Conservation (phyloP, 2,888 invertebrate genomes). For the Drosophila prostipennis region DNA sequence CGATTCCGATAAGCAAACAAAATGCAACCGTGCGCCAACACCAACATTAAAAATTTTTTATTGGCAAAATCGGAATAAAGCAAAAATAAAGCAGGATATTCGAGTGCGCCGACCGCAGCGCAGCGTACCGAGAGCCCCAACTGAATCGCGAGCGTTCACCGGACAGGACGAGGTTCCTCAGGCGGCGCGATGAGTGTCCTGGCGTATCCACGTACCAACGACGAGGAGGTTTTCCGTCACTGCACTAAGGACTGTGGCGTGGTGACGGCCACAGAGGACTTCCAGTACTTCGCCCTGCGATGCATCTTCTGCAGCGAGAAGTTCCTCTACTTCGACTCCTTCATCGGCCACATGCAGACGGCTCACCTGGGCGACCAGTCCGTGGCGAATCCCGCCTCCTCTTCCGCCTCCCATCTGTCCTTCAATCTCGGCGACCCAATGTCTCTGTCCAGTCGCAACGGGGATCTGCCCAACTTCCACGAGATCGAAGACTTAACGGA, state of each 20-base stretch:
- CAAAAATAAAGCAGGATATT: slow-evolving; percentile 21
- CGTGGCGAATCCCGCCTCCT: slow-evolving; percentile 11
- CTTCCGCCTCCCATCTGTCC: slow-evolving; percentile 14
- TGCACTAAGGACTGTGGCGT: slow-evolving; percentile 81
- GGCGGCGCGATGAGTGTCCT: slow-evolving; percentile 77
- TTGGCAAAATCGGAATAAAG: slow-evolving; percentile 42
- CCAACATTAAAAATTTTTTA: slow-evolving; percentile 64
- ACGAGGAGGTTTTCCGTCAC: slow-evolving; percentile 79
- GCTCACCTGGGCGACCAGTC: slow-evolving; percentile 59
- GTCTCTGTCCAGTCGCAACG: slow-evolving; percentile 44
- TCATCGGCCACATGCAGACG: slow-evolving; percentile 81
- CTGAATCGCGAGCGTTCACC: slow-evolving; percentile 6
- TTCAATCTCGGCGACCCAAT: slow-evolving; percentile 43
- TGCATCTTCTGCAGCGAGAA: slow-evolving; percentile 79
- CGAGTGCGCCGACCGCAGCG: slow-evolving; percentile 46
- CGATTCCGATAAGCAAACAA: slow-evolving; percentile 56
- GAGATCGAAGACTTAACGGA: slow-evolving; percentile 78
- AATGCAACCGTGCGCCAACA: slow-evolving; percentile 34
- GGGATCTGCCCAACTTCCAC: slow-evolving; percentile 51
- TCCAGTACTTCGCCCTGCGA: slow-evolving; percentile 79
- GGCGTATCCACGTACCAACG: slow-evolving; percentile 79
- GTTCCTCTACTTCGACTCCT: slow-evolving; percentile 81
- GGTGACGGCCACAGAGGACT: slow-evolving; percentile 81
- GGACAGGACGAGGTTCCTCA: slow-evolving; percentile 2
- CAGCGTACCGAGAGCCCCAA: slow-evolving; percentile 26